Evolutionary conservation across 2,113 vertebrate genomes (phyloP), one percentile per base, ranked within the genome.

Genomic region (Scortum barcoo): DNA sequence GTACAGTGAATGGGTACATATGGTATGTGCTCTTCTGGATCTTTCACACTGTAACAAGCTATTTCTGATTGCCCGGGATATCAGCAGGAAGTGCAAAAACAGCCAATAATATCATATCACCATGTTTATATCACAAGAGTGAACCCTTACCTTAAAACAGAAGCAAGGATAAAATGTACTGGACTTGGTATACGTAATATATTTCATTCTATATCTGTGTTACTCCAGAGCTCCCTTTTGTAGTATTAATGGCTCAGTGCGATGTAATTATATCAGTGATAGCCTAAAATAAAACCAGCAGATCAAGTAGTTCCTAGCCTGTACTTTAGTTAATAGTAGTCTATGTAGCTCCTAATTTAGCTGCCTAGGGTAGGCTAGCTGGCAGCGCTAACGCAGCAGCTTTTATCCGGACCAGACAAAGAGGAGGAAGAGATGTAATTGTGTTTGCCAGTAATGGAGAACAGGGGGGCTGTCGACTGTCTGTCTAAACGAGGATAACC

Each of bases 401-500:
- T 88, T 93, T 91, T 78, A 82, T 79, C 78, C 69, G 44, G 14
- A 61, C 46, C 72, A 87, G 79, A 81, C 73, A 85, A 80, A 86
- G 82, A 90, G 76, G 81, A 82, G 80, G 83, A 90, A 83, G 90
- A 86, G 81, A 88, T 92, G 86, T 94, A 93, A 95, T 95, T 94
- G 91, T 67, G 85, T 94, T 95, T 92, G 87, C 91, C 88, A 82
- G 81, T 94, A 94, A 95, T 91, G 82, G 89, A 90, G 91, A 85
- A 86, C 86, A 88, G 85, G 75, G 75, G 83, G 65, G 86, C 89
- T 88, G 90, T 86, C 70, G 69, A 82, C 82, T 87, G 90, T 89
- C 91, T 86, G 79, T 91, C 86, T 72, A 90, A 93, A 94, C 85
- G 53, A 89, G 81, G 86, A 88, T 91, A 93, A 92, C 88, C 86